These are phyloP conservation scores for Myotis planiceps DNA, from an alignment of 2,797 vertebrate species.

Conservation along the genomic window DNA sequence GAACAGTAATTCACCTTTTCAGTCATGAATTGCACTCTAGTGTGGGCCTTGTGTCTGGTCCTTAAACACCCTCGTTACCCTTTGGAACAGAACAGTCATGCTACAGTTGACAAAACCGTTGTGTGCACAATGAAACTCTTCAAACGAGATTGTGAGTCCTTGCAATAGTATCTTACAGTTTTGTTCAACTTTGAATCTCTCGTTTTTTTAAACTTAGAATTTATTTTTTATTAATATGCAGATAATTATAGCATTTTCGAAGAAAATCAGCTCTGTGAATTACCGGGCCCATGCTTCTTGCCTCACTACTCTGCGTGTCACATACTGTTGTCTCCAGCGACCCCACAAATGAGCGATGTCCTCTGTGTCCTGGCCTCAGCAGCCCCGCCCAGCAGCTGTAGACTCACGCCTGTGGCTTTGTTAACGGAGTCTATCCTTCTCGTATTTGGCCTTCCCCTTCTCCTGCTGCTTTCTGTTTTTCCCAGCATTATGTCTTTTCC, in stretches of 20 bases:
- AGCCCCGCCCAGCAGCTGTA: neutral
- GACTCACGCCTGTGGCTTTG: neutral
- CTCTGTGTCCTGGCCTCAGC: neutral
- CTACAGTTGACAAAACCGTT: neutral
- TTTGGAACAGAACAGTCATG: neutral
- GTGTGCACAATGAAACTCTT: neutral
- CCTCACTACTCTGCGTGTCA: neutral
- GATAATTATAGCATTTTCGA: slow-evolving; percentile 29
- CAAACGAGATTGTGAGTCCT: neutral
- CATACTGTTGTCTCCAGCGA: neutral
- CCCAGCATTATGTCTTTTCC: neutral
- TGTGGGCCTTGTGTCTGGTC: neutral
- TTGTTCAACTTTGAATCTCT: slow-evolving; percentile 25
- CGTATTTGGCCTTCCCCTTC: neutral
- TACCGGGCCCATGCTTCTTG: neutral
- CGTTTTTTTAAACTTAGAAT: slow-evolving; percentile 5
- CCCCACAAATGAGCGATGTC: no score
- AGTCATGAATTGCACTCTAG: neutral
- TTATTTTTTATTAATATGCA: slow-evolving; percentile 8
- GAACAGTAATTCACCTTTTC: neutral
- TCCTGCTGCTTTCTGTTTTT: neutral
- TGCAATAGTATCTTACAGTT: neutral
- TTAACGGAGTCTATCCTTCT: neutral
- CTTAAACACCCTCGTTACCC: neutral
- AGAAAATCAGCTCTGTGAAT: neutral